Evolutionary conservation across 2,888 invertebrate species (phyloP), one percentile per base, ranked within the genome.

Genomic region (Agrotis clavis): DNA sequence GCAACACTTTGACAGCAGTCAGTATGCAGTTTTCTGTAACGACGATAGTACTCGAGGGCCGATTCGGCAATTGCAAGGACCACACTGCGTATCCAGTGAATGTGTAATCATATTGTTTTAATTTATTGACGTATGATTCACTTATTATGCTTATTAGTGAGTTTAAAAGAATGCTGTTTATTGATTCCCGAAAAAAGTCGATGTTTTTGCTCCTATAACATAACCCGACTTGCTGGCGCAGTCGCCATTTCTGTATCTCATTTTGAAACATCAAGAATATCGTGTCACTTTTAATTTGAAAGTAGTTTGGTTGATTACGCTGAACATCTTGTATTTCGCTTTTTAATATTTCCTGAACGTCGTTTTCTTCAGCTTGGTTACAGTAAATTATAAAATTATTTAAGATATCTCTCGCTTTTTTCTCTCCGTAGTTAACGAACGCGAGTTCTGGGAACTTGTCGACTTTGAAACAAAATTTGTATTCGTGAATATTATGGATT

Each of bases 1-100:
- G 72, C 41, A 57, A 50, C 19, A 69, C 19, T 50, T 69, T 72
- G 50, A 45, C 25, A 47, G 45, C 19, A 18, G 72, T 69, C 11
- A 72, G 35, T n/a, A 19, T 7, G 35, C 19, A 19, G 50, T 60
- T 68, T 5, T 54, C 47, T 63, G 62, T 16, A 68, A 73, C 1
- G 5, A 57, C 35, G n/a, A 57, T 57, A n/a, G n/a, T n/a, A 35
- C 13, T 35, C 30, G 56, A 35, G 13, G 1, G n/a, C 30, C n/a
- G 2, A 57, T 57, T 11, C 56, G 30, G 30, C 56, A 57, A 57
- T 13, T 57, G 35, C n/a, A 57, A 35, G 1, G 56, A n/a, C 11
- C n/a, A 30, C n/a, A 57, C 30, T 35, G 56, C 56, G 13, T 57
- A 11, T n/a, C n/a, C 30, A 57, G 56, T 57, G 56, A 57, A 57